phyloP scores from a whole-genome alignment of 2,797 vertebrate species.

The Antennarius maculatus region DNA sequence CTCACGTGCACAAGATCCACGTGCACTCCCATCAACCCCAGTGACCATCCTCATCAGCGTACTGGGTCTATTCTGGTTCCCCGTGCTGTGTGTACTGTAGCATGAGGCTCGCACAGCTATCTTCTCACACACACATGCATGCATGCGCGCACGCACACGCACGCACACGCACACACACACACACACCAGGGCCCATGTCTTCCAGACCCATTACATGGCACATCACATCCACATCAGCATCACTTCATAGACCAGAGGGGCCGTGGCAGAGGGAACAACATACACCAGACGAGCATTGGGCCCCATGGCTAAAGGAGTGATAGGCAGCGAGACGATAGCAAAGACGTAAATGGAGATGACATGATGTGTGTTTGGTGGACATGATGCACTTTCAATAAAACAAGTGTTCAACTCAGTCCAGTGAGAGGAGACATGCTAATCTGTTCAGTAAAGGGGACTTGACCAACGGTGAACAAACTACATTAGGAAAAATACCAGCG shows the following conservation, averaged over 20 bases:
- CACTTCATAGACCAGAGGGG: conserved; percentile 33
- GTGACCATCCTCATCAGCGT: conserved; percentile 32
- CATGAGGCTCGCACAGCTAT: conserved; percentile 38
- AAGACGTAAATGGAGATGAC: conserved; percentile 20
- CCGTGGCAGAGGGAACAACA: conserved; percentile 20
- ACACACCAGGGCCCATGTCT: conserved; percentile 29
- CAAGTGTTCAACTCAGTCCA: neutral
- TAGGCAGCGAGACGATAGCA: conserved; percentile 14
- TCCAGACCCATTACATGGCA: conserved; percentile 51
- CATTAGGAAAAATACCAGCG: no score
- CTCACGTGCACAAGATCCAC: conserved; percentile 53
- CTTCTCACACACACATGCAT: conserved; percentile 5
- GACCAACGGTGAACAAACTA: no score
- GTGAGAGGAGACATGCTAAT: neutral
- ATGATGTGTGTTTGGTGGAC: conserved; percentile 15
- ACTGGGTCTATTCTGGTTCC: conserved; percentile 44
- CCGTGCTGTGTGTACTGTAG: conserved; percentile 33
- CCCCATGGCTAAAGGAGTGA: conserved; percentile 9
- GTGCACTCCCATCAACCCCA: conserved; percentile 42
- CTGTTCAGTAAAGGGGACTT: no score
- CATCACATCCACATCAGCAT: conserved; percentile 57
- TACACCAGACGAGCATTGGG: conserved; percentile 22
- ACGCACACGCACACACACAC: neutral
- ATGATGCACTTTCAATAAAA: conserved; percentile 10
- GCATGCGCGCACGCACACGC: conserved; percentile 1